These are phyloP conservation scores for Aricia artaxerxes DNA, from an alignment of 2,888 invertebrate species.

Conservation along the genomic window DNA sequence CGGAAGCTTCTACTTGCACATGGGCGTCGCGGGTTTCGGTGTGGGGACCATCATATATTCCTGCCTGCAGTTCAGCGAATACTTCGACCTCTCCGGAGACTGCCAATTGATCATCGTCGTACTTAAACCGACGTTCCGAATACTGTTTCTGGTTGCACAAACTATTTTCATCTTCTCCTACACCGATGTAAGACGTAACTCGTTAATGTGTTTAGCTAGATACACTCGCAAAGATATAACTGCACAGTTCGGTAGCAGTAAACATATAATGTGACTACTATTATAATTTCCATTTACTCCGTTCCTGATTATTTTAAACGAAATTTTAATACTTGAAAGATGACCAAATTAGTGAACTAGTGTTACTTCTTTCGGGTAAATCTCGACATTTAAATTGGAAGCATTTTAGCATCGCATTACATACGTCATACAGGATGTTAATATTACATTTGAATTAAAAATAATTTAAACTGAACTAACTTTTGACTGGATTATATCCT, in stretches of 20 bases:
- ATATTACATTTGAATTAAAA: too few species aligned
- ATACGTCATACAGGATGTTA: too few species aligned
- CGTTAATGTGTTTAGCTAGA: conserved; percentile 4
- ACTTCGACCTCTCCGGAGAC: conserved; percentile 83
- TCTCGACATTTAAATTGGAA: too few species aligned
- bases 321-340: too few species aligned
- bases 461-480: too few species aligned
- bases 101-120: conserved; percentile 82
- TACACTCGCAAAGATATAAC: neutral
- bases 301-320: too few species aligned
- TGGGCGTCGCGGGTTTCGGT: conserved; percentile 84
- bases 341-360: too few species aligned
- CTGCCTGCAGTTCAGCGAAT: conserved; percentile 85
- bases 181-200: conserved; percentile 77
- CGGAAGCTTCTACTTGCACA: conserved; percentile 83
- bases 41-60: conserved; percentile 87
- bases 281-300: too few species aligned
- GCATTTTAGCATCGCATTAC: too few species aligned
- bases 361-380: too few species aligned
- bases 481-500: too few species aligned
- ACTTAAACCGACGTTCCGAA: conserved; percentile 82
- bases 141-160: conserved; percentile 84
- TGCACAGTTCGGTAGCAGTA: neutral
- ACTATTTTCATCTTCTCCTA: conserved; percentile 87
- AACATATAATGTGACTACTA: neutral